Evolutionary conservation across 92 coral and sea anemone genomes (phyloP), one percentile per base, ranked within the genome.

Genomic region (Chrysogorgia sp.): DNA sequence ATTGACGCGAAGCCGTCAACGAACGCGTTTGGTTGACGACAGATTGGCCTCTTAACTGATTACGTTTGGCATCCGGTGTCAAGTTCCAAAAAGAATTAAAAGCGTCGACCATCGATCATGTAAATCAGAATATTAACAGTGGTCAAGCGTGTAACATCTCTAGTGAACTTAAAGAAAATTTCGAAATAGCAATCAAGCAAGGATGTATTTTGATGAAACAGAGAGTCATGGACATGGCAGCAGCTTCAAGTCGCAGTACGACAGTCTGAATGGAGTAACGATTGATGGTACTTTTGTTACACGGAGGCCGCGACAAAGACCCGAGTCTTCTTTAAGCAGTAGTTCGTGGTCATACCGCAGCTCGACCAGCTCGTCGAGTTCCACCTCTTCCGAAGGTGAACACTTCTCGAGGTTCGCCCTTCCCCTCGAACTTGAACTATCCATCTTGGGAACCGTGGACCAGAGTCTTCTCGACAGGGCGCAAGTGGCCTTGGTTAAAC

Each of bases 361-460:
- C 35, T 72, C 79, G 10, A 72, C 49, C 29, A 55, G 31, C 40
- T 53, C 79, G 25, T 57, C 63, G 31, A 72, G 23, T 72, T 47
- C 76, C 17, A 69, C 34, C 20, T 69, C 41, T 29, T 19, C 43
- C 26, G 40, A 30, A 2, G 40, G 50, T 7, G 59, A 43, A 22
- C 10, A n/a, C 26, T 37, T 72, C 26, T 72, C 79, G 6, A 7
- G 33, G 19, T 33, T 71, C 19, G 43, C 37, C 20, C 65, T 72
- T 22, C 79, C 79, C 20, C 37, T 72, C 6, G 79, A 72, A 32
- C 52, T 72, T 10, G 79, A 72, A 31, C 79, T 72, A 1, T 72
- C 79, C 0, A 55, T 56, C 24, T 53, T 72, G 79, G 79, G 79
- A 3, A 72, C 79, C 14, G 79, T 72, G 17, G 79, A 72, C 35